Evolutionary conservation across 2,888 invertebrate species (phyloP), one percentile per base, ranked within the genome.

Genomic region (Cerastoderma edule): DNA sequence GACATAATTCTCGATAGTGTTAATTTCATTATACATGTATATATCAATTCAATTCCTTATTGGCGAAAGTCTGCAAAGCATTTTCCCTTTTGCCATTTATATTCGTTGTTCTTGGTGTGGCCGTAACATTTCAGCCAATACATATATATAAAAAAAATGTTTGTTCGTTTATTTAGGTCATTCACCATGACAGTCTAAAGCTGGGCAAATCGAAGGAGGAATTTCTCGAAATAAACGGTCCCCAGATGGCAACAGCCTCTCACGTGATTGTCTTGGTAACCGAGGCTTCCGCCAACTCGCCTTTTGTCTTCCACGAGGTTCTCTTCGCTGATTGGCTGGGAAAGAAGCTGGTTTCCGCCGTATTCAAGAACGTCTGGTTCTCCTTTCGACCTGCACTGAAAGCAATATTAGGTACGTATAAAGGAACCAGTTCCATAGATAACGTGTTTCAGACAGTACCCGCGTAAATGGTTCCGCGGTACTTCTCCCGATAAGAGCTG

Each of bases 281-380:
- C 1, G 91, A 91, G 35, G 87, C 89, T 6, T 83, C 90, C 2
- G 77, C 85, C 1, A 73, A 68, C 5, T 91, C 91, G 44, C 91
- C 91, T 1, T 92, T 92, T 80, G 89, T 92, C 66, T 92, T 89
- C 82, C 91, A 92, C 56, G 91, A 92, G 72, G 87, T 89, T 6
- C 82, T 91, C 27, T 91, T 92, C 80, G 90, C 90, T 70, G 91
- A 92, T 83, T 92, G 92, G 92, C 76, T 92, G 54, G 91, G 91
- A 56, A 92, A 91, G 85, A 92, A 90, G 78, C 72, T 92, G 28
- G 87, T 91, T 50, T 89, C 89, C 1, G 89, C 88, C 28, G 87
- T 92, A 85, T 92, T 92, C 75, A 91, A 89, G 69, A 92, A 92
- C 81, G 85, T 85, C 10, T 92, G 92, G 92, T 35, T 32, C 27